Evolutionary conservation across 2,797 vertebrate genomes (phyloP), one percentile per base, ranked within the genome.

Genomic region (Coracias cyanogaster): DNA sequence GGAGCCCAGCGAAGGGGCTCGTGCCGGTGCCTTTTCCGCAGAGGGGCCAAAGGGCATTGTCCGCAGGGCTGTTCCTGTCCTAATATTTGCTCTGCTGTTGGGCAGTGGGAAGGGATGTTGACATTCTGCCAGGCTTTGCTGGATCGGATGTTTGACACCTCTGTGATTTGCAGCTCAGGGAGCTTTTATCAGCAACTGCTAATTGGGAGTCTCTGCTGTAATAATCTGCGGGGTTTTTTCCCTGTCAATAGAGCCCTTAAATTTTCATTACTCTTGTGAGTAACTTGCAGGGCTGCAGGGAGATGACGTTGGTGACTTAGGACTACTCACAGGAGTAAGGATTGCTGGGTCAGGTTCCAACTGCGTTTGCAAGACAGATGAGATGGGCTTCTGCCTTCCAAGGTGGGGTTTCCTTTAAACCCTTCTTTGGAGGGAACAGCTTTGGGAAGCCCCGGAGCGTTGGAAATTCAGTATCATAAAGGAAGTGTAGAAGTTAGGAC

Each of bases 241-340:
- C 7, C 4, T 57, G 76, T 86, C 82, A 94, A 79, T 28, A 88
- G 49, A 1, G 9, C 35, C 65, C 70, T 83, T 73, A 93, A 58
- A 61, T 74, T 93, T 78, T 72, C 46, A 58, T 93, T 93, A 91
- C 9, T 95, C 69, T 45, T 67, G 52, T 87, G 90, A 94, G 84
- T 83, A 91, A 89, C 37, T 57, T 74, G 76, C 51, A 57, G 29
- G 45, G 49, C 60, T 91, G 70, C 3, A 2, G 49, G 49, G 79
- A 51, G 31, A 26, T 83, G 91, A 85, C 8, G 1, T 54, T n/a
- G 28, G 79, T 82, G 51, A 55, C 46, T 80, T 37, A 55, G 41
- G 39, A 49, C 33, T 60, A 10, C 12, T 67, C 74, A 54, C 26
- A 65, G 37, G 43, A 85, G 45, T 51, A 71, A 74, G 70, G 52